Percentiles rank a stretch among this genome's conserved stretches.
These are phyloP conservation scores for Macrophya annulata DNA, from an alignment of 2,888 invertebrate genomes.

Conservation along the genomic window DNA sequence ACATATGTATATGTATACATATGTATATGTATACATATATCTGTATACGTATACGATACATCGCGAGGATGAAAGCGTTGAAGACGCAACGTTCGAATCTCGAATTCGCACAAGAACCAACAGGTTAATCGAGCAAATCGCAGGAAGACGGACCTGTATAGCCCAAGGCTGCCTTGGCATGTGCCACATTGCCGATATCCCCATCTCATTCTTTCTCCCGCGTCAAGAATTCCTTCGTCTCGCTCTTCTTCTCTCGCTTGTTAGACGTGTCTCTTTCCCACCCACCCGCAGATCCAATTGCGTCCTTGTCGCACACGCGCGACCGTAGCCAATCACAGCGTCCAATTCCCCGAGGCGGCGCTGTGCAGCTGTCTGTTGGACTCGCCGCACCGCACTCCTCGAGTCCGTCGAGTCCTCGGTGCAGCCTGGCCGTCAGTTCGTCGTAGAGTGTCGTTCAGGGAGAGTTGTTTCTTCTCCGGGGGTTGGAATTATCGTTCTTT, in stretches of 20 bases:
- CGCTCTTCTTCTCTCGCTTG: conserved; percentile 52
- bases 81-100: background rate
- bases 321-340: conserved; percentile 55
- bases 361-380: conserved; percentile 49
- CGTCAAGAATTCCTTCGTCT: conserved; percentile 56
- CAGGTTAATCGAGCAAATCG: conserved; percentile 54
- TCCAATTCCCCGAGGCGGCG: conserved; percentile 41
- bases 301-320: conserved; percentile 51
- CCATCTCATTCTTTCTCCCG: conserved; percentile 45
- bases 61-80: background rate
- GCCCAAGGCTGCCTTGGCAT: conserved; percentile 57
- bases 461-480: background rate
- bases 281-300: background rate
- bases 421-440: conserved; percentile 29
- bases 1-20: background rate
- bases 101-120: conserved; percentile 12
- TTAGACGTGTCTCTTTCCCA: conserved; percentile 47
- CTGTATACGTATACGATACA: no score
- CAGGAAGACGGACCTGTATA: conserved; percentile 43
- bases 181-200: conserved; percentile 57
- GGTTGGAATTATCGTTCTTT: background rate
- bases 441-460: conserved; percentile 19
- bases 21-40: background rate
- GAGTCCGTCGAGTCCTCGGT: conserved; percentile 12
- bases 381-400: conserved; percentile 30